Conservation (phyloP, 2,888 invertebrate species). For the Euplexia lucipara region DNA sequence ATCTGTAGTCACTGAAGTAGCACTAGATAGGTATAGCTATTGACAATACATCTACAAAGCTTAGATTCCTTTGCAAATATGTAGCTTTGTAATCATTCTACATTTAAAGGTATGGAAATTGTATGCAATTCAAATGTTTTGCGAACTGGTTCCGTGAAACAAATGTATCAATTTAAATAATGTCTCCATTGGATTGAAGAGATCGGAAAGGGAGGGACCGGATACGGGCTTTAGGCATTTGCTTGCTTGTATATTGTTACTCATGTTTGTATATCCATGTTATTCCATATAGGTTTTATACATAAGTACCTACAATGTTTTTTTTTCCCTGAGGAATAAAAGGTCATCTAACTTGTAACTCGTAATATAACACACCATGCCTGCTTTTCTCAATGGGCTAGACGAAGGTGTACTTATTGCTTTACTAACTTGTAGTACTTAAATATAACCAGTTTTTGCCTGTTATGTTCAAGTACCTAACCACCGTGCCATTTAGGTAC, state of each 20-base stretch:
- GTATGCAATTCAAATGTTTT: conserved; percentile 57
- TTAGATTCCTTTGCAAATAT: conserved; percentile 1
- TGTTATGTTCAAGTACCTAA: no score
- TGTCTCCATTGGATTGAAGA: conserved; percentile 59
- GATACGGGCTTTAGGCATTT: conserved; percentile 37
- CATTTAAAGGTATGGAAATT: conserved; percentile 41
- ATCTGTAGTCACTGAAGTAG: neutral
- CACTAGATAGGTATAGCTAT: neutral
- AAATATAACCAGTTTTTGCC: no score
- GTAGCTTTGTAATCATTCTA: conserved; percentile 34
- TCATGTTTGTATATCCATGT: conserved; percentile 35
- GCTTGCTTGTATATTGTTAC: conserved; percentile 38
- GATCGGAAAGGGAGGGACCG: conserved; percentile 54
- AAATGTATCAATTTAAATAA: conserved; percentile 65
- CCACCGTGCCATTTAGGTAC: no score
- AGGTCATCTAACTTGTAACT: neutral
- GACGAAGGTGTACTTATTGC: no score
- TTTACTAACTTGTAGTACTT: no score
- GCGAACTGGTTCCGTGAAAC: conserved; percentile 54
- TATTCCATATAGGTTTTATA: no score
- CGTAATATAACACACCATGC: no score
- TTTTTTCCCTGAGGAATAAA: conserved; percentile 5
- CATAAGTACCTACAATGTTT: conserved; percentile 10
- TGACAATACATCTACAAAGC: conserved; percentile 15
- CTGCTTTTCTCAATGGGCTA: no score